phyloP scores from a whole-genome alignment of 2,888 invertebrate species.

The Drosophila neotestacea region DNA sequence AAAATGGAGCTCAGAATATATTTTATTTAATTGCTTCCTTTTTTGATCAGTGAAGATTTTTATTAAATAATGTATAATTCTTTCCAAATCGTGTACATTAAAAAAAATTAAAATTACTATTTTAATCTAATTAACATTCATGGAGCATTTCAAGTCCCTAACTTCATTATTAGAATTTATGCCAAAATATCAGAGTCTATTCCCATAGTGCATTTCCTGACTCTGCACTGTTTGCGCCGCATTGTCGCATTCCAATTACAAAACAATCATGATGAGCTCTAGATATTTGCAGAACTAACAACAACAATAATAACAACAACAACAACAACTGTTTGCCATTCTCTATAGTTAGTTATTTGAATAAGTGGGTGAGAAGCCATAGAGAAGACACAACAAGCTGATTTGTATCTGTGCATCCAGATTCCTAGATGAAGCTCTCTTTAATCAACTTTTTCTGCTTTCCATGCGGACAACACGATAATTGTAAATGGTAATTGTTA shows the following conservation, averaged over 20 bases:
- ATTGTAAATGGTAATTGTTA: neutral
- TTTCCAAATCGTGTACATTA: no score
- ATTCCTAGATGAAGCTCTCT: neutral
- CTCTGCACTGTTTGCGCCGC: conserved; percentile 45
- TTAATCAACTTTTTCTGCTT: conserved; percentile 9
- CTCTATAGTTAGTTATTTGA: conserved; percentile 20
- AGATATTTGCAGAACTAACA: conserved; percentile 54
- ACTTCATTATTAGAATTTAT: no score
- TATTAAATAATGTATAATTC: no score
- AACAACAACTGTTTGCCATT: conserved; percentile 2
- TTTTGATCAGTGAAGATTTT: no score
- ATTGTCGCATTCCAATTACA: conserved; percentile 79
- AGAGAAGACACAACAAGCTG: neutral
- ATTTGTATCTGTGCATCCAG: neutral
- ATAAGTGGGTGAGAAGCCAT: conserved; percentile 11
- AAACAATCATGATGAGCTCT: conserved; percentile 79
- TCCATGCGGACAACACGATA: neutral
- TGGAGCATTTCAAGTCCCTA: no score
- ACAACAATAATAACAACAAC: neutral
- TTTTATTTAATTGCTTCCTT: no score
- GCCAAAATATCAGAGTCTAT: no score
- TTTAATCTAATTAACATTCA: no score
- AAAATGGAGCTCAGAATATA: no score
- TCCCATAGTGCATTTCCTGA: neutral
- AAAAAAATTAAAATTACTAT: no score